phyloP scores from a whole-genome alignment of 2,797 vertebrate genomes.

The Corythornis leucogaster region DNA sequence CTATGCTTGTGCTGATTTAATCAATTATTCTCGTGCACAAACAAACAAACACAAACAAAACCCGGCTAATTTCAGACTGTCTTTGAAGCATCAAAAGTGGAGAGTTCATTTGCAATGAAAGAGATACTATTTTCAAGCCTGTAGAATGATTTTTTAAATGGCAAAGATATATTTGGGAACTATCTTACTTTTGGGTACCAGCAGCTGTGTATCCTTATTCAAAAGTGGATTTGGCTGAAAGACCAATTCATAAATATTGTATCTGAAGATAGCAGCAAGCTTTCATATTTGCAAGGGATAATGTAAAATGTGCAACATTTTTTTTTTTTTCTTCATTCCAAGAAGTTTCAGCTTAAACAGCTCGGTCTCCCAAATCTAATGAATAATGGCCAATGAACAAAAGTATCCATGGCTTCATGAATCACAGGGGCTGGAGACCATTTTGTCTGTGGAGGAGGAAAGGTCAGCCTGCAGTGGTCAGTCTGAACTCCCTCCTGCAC shows the following conservation, averaged over 20 bases:
- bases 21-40: constrained; percentile 66
- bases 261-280: constrained; percentile 33
- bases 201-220: constrained; percentile 64
- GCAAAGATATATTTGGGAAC: constrained; percentile 64
- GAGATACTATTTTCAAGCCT: constrained; percentile 51
- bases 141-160: constrained; percentile 39
- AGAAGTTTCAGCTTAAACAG: constrained; percentile 41
- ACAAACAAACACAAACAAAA: constrained; percentile 66
- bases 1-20: constrained; percentile 62
- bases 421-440: background rate
- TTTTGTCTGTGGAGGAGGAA: background rate
- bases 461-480: constrained; percentile 9
- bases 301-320: constrained; percentile 54
- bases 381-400: background rate
- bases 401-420: constrained; percentile 2
- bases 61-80: constrained; percentile 53
- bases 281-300: constrained; percentile 57
- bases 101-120: constrained; percentile 43
- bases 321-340: background rate
- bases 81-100: constrained; percentile 36
- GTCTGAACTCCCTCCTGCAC: background rate
- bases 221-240: constrained; percentile 67
- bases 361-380: background rate
- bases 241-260: constrained; percentile 68
- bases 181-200: constrained; percentile 41